These are phyloP conservation scores for Ctenicera cuprea DNA, from an alignment of 2,888 invertebrate genomes.

Conservation along the genomic window DNA sequence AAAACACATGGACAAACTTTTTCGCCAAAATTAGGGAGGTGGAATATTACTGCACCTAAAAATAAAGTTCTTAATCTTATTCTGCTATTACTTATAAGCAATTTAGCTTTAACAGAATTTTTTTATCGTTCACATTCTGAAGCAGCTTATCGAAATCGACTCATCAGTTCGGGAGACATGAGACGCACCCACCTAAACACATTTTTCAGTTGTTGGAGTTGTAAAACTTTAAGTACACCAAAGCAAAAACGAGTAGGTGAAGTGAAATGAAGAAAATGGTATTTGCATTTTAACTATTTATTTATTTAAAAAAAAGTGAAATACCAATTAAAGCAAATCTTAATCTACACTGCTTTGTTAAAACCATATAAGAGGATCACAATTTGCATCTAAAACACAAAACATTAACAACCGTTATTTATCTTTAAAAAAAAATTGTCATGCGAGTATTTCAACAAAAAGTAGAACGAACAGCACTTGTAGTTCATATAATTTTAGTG, in stretches of 20 bases:
- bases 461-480: neutral
- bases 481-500: constrained; percentile 18
- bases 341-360: constrained; percentile 21
- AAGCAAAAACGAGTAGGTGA: neutral
- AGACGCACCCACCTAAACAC: no score
- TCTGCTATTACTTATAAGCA: no score
- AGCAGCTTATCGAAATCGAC: no score
- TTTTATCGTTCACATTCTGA: no score
- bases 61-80: no score
- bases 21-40: no score
- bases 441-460: constrained; percentile 9
- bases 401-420: neutral
- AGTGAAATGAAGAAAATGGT: neutral
- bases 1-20: no score
- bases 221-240: no score
- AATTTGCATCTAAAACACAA: constrained; percentile 12
- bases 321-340: constrained; percentile 17
- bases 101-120: no score
- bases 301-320: constrained; percentile 9
- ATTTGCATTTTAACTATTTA: neutral
- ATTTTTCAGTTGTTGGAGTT: no score
- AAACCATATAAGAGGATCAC: constrained; percentile 22
- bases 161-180: no score
- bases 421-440: neutral
- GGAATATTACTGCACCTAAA: no score